These are phyloP conservation scores for Leucozona laternaria DNA, from an alignment of 2,888 invertebrate species.

Conservation along the genomic window DNA sequence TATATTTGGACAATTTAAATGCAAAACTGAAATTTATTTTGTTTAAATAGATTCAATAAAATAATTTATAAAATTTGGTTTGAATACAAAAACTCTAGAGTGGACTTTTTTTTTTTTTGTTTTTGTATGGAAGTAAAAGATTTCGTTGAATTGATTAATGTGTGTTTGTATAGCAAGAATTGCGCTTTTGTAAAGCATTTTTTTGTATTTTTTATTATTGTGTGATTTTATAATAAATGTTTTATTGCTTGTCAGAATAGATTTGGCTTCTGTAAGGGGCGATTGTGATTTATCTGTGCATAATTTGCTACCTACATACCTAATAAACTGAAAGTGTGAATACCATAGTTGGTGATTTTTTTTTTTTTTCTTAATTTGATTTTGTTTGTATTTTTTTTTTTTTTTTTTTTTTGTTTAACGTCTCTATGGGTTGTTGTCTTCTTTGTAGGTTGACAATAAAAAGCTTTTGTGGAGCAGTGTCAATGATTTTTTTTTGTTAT, in stretches of 20 bases:
- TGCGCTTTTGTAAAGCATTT: not conserved
- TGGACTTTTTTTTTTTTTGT: not conserved
- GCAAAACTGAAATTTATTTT: conserved; percentile 8
- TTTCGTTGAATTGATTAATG: not conserved
- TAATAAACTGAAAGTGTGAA: not conserved
- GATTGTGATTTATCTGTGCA: conserved; percentile 28
- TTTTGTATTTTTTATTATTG: not conserved
- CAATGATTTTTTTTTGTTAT: not conserved
- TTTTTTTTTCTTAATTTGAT: too few relatives aligned
- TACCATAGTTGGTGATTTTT: not conserved
- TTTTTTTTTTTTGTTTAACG: not conserved
- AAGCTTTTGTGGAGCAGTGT: not conserved
- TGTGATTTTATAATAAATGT: conserved; percentile 31
- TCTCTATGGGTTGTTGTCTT: conserved; percentile 3
- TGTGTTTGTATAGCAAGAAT: not conserved
- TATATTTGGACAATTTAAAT: conserved; percentile 2
- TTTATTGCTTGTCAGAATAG: conserved; percentile 31
- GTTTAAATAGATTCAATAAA: not conserved
- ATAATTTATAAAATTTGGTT: not conserved
- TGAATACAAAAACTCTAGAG: not conserved
- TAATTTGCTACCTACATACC: conserved; percentile 12
- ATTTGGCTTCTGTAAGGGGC: conserved; percentile 18
- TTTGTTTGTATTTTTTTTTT: not conserved
- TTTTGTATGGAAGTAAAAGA: not conserved
- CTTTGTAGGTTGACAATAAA: conserved; percentile 20